Evolutionary conservation across 2,797 vertebrate genomes (phyloP), one percentile per base, ranked within the genome.

Genomic region (Anas capensis): DNA sequence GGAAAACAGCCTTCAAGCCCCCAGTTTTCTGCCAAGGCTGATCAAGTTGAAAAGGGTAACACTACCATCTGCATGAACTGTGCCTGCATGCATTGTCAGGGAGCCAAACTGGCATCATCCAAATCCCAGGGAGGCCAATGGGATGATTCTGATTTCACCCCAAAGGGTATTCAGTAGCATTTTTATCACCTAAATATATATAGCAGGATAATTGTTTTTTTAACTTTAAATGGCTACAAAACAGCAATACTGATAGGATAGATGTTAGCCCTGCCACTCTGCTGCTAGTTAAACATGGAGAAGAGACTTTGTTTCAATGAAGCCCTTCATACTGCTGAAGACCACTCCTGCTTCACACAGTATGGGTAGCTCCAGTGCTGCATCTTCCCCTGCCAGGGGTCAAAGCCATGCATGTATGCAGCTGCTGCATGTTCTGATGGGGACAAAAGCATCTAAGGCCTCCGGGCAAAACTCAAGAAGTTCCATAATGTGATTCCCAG

Each of bases 401-500:
- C 83, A 76, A n/a, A 15, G 21, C 64, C 6, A 2, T 17, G 61
- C 72, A 44, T 0, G 15, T 46, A 31, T 14, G 44, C 61, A 73
- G 64, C 14, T n/a, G 2, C 46, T 53, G 42, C 49, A 23, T 88
- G 68, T 40, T 68, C 82, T 51, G n/a, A 81, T 58, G 27, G 46
- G 26, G 42, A 38, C 44, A 79, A 86, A 92, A 92, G 90, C 92
- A 96, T 92, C 82, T 97, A 61, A 94, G 92, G 87, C 80, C 92
- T 75, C 57, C 0, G 0, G 66, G 81, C 88, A 96, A 90, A 92
- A 68, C 29, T 86, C 0, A 0, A 51, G 34, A 84, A 86, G 56
- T 76, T 92, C 90, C 81, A 88, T 94, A 86, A 96, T 94, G 73
- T 33, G 73, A 93, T 92, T 94, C 31, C 29, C 93, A 95, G 85